Conservation (phyloP, 1,140 invertebrate species). For the Ostrea denselamellosa region DNA sequence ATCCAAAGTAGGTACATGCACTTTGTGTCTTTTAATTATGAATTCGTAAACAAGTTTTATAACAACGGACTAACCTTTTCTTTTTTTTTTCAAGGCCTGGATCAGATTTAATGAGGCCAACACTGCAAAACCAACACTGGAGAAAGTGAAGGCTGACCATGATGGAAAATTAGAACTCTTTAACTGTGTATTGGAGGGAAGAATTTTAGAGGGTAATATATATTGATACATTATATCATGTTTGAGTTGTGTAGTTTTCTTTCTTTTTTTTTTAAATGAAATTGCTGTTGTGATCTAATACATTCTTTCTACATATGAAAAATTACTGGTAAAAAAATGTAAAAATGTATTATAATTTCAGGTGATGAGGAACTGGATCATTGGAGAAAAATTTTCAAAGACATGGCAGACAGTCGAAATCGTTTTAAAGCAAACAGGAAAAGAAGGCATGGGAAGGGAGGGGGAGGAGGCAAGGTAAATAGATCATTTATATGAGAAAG, state of each 20-base stretch:
- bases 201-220: neutral
- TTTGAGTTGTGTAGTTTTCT: too few species aligned
- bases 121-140: constrained; percentile 45
- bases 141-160: constrained; percentile 43
- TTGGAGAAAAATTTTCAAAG: constrained; percentile 57
- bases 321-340: neutral
- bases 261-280: too few species aligned
- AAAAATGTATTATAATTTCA: constrained; percentile 16
- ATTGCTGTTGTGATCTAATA: too few species aligned
- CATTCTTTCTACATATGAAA: neutral
- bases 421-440: constrained; percentile 2
- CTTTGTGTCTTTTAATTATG: too few species aligned
- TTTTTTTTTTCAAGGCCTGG: constrained; percentile 44
- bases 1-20: too few species aligned
- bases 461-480: constrained; percentile 49
- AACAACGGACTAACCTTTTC: too few species aligned
- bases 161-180: constrained; percentile 47
- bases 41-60: too few species aligned
- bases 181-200: constrained; percentile 36
- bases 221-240: neutral
- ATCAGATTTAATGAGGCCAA: constrained; percentile 50
- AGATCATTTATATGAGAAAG: neutral
- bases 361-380: constrained; percentile 56
- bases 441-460: constrained; percentile 27
- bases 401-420: constrained; percentile 39